Conservation (phyloP, 1,140 invertebrate genomes). For the Drosophila guanche region DNA sequence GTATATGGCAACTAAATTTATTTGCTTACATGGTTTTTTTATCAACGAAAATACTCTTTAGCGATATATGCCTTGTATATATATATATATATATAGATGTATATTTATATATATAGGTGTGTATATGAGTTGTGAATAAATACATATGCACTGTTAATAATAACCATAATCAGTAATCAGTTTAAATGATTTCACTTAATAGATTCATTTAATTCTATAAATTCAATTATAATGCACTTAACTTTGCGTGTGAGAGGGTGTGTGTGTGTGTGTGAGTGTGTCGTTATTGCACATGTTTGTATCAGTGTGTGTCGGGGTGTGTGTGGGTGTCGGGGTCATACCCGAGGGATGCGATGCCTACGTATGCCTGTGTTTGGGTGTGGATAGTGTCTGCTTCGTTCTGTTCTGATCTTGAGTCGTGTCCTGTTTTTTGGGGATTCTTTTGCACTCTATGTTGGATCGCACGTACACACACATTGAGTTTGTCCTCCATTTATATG, state of each 20-base stretch:
- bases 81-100: slow-evolving; percentile 42
- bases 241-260: slow-evolving; percentile 61
- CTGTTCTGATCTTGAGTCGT: slow-evolving; percentile 14
- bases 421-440: slow-evolving; percentile 16
- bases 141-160: slow-evolving; percentile 70
- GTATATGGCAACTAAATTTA: slow-evolving; percentile 48
- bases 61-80: slow-evolving; percentile 54
- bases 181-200: slow-evolving; percentile 74
- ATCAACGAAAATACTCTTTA: slow-evolving; percentile 53
- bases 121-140: slow-evolving; percentile 74
- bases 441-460: slow-evolving; percentile 36
- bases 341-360: slow-evolving; percentile 22
- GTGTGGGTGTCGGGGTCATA: slow-evolving; percentile 5
- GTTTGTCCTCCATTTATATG: slow-evolving; percentile 47
- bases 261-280: slow-evolving; percentile 29
- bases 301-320: slow-evolving; percentile 8
- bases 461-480: slow-evolving; percentile 46
- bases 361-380: slow-evolving; percentile 21
- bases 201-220: slow-evolving; percentile 76
- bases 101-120: slow-evolving; percentile 56
- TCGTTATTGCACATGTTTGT: slow-evolving; percentile 38
- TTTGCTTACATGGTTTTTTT: slow-evolving; percentile 45
- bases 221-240: slow-evolving; percentile 82
- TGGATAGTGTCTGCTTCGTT: slow-evolving; percentile 13
- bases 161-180: slow-evolving; percentile 70